phyloP scores from a whole-genome alignment of 2,113 vertebrate genomes.

The Hippocampus abdominalis region DNA sequence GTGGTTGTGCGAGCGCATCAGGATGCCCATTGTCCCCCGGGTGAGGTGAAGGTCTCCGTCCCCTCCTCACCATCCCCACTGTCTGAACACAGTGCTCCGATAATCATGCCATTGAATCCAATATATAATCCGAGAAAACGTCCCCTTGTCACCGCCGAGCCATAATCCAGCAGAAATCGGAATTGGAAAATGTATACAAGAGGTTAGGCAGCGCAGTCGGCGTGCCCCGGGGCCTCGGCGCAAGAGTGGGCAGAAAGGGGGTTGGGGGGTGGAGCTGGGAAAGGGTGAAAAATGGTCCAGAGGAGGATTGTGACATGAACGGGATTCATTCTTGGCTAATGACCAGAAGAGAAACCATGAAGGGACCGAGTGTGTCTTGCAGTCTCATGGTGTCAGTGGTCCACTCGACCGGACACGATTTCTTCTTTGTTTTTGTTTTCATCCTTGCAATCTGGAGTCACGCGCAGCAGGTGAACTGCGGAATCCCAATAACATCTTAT shows the following conservation, averaged over 20 bases:
- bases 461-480: conserved; percentile 73
- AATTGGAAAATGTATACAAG: conserved; percentile 91
- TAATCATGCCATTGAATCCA: conserved; percentile 86
- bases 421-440: conserved; percentile 62
- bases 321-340: background rate
- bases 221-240: conserved; percentile 80
- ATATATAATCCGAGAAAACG: conserved; percentile 78
- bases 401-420: conserved; percentile 12
- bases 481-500: conserved; percentile 23
- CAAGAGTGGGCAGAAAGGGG: conserved; percentile 54
- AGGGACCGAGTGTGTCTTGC: conserved; percentile 69
- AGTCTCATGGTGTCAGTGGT: conserved; percentile 54
- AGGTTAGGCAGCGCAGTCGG: conserved; percentile 78
- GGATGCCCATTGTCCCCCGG: conserved; percentile 54
- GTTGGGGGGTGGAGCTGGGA: conserved; percentile 3
- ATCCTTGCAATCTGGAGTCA: conserved; percentile 68
- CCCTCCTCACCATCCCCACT: conserved; percentile 45
- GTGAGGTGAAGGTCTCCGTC: conserved; percentile 67
- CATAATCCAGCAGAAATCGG: conserved; percentile 82
- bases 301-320: conserved; percentile 9
- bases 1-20: background rate
- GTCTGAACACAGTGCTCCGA: conserved; percentile 50
- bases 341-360: conserved; percentile 37
- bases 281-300: background rate
- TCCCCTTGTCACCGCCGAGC: conserved; percentile 55